Conservation (phyloP, 2,797 vertebrate species). For the Sebastes glaucus region DNA sequence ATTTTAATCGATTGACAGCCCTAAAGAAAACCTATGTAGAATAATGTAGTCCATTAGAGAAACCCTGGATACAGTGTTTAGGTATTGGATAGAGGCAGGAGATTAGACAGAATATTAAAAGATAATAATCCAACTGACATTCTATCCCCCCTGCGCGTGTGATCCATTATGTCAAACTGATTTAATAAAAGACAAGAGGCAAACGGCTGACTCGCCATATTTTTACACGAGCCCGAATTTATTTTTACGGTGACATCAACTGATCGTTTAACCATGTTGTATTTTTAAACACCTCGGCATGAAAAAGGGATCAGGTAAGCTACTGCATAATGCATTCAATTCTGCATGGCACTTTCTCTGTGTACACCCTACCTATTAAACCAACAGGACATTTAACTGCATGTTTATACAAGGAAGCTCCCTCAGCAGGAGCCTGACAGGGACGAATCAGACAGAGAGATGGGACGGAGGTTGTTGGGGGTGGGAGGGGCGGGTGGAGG, state of each 20-base stretch:
- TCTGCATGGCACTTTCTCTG: slow-evolving; percentile 1
- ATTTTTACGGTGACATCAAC: background rate
- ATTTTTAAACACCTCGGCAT: slow-evolving; percentile 2
- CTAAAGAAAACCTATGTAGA: background rate
- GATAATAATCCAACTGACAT: background rate
- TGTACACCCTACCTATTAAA: slow-evolving; percentile 54
- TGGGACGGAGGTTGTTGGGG: slow-evolving; percentile 12
- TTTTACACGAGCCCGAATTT: background rate
- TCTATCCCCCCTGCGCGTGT: background rate
- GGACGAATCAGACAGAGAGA: slow-evolving; percentile 52
- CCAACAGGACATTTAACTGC: slow-evolving; percentile 67
- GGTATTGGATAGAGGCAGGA: background rate
- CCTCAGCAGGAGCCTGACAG: slow-evolving; percentile 59
- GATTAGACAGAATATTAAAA: background rate
- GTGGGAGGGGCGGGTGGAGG: background rate
- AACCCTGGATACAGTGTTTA: background rate
- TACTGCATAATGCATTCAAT: slow-evolving; percentile 22
- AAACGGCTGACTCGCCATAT: background rate
- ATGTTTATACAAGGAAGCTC: slow-evolving; percentile 71
- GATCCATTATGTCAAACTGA: background rate
- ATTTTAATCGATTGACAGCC: too few relatives aligned
- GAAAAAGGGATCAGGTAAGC: slow-evolving; percentile 10
- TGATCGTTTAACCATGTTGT: background rate
- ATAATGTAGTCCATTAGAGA: background rate
- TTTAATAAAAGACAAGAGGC: background rate